Percentiles rank a stretch among this genome's conserved stretches.
phyloP scores from a whole-genome alignment of 2,797 vertebrate species.

The Mycteria americana region DNA sequence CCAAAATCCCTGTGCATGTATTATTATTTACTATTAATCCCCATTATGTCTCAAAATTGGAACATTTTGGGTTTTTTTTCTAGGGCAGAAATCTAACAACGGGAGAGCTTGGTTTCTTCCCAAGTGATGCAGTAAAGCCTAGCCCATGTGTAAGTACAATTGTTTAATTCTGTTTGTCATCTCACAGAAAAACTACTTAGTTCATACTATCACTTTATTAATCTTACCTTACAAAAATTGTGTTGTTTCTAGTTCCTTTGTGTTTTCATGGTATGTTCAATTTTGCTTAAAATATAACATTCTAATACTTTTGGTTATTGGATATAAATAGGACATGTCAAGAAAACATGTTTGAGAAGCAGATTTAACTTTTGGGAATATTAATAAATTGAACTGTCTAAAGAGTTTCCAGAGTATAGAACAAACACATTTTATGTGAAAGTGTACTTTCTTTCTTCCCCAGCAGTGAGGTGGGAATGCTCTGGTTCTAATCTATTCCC shows the following conservation, averaged over 20 bases:
- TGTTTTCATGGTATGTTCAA: neutral
- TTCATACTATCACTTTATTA: neutral
- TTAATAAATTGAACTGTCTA: slow-evolving; percentile 22
- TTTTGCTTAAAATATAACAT: neutral
- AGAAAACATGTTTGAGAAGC: neutral
- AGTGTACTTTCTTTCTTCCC: neutral
- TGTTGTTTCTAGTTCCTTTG: neutral
- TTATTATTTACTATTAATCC: neutral
- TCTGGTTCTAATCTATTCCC: slow-evolving; percentile 8
- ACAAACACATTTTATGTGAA: neutral
- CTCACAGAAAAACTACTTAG: neutral
- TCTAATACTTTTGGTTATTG: neutral
- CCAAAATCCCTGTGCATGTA: accelerated
- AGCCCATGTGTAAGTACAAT: slow-evolving; percentile 90
- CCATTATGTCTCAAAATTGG: neutral
- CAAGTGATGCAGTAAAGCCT: slow-evolving; percentile 93
- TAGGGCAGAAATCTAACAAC: slow-evolving; percentile 92
- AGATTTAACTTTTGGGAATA: slow-evolving; percentile 1
- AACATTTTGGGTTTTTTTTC: slow-evolving; percentile 59
- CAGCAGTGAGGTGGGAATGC: neutral
- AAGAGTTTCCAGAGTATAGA: neutral
- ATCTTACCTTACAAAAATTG: neutral
- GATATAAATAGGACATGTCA: neutral
- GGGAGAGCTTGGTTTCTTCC: slow-evolving; percentile 94
- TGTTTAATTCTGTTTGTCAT: slow-evolving; percentile 21